A percentile compares a stretch with the other conserved stretches of the same genome.
Evolutionary conservation across 2,888 invertebrate species (phyloP).

Genomic region (Hipparchia semele): DNA sequence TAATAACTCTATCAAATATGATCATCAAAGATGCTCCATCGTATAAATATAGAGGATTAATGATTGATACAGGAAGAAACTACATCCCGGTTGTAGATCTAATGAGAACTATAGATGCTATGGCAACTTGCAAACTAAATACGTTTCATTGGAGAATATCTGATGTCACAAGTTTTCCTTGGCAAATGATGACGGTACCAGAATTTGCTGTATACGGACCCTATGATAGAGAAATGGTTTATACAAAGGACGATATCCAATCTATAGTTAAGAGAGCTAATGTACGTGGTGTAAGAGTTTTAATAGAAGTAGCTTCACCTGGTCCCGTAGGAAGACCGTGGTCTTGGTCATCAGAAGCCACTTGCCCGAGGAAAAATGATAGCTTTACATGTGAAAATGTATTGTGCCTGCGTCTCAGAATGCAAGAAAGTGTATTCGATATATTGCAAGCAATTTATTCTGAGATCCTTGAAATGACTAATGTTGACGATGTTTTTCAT

Average conservation of each 20-base stretch:
- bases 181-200: slow-evolving; percentile 87
- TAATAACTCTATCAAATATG: slow-evolving; percentile 85
- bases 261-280: slow-evolving; percentile 89
- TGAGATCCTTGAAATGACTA: slow-evolving; percentile 87
- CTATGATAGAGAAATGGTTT: slow-evolving; percentile 88
- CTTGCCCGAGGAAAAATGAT: slow-evolving; percentile 52
- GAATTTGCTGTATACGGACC: slow-evolving; percentile 91
- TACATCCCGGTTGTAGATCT: slow-evolving; percentile 89
- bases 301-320: slow-evolving; percentile 94
- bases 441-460: slow-evolving; percentile 87
- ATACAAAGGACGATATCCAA: slow-evolving; percentile 86
- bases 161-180: slow-evolving; percentile 95
- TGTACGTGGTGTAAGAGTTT: slow-evolving; percentile 90
- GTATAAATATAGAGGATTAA: slow-evolving; percentile 90
- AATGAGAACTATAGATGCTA: slow-evolving; percentile 89
- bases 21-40: slow-evolving; percentile 89
- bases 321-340: slow-evolving; percentile 93
- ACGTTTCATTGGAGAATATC: slow-evolving; percentile 96
- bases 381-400: slow-evolving; percentile 85
- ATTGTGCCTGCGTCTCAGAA: slow-evolving; percentile 89
- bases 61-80: slow-evolving; percentile 95
- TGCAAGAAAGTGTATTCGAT: slow-evolving; percentile 87
- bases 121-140: slow-evolving; percentile 94
- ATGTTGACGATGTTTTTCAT: slow-evolving; percentile 89
- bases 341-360: slow-evolving; percentile 88